A percentile compares a stretch with the other conserved stretches of the same genome.
Conservation (phyloP, 2,113 vertebrate genomes). For the Lophius piscatorius region DNA sequence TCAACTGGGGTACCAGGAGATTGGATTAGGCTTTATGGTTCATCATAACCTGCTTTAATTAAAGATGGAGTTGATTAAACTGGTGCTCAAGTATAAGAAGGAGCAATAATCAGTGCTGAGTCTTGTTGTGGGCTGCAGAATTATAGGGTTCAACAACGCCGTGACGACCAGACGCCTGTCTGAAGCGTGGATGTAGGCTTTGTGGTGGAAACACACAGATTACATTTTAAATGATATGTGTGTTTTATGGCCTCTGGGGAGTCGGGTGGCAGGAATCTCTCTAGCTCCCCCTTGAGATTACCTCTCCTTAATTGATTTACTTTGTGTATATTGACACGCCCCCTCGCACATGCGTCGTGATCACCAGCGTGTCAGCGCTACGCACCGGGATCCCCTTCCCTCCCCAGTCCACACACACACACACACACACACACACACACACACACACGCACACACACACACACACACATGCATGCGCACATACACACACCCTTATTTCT, state of each 20-base stretch:
- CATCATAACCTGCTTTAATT: slow-evolving; percentile 58
- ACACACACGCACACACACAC: slow-evolving; percentile 10
- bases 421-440: slow-evolving; percentile 6
- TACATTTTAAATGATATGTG: slow-evolving; percentile 65
- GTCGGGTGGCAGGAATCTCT: slow-evolving; percentile 30
- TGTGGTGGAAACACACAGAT: slow-evolving; percentile 57
- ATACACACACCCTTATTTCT: no score
- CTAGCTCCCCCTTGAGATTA: slow-evolving; percentile 42
- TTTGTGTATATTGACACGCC: slow-evolving; percentile 64
- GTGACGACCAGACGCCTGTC: background rate
- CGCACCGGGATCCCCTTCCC: slow-evolving; percentile 15
- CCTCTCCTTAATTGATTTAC: slow-evolving; percentile 77
- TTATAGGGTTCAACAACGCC: slow-evolving; percentile 11
- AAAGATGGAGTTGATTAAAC: slow-evolving; percentile 40
- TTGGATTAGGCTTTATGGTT: slow-evolving; percentile 49
- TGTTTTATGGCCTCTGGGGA: slow-evolving; percentile 64
- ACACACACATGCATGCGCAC: no score
- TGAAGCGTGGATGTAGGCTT: slow-evolving; percentile 18
- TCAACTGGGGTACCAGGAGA: slow-evolving; percentile 40
- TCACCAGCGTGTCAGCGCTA: slow-evolving; percentile 39
- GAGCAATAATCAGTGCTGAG: slow-evolving; percentile 6
- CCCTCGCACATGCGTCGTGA: slow-evolving; percentile 49
- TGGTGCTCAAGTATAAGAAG: slow-evolving; percentile 25
- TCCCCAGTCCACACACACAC: slow-evolving; percentile 6
- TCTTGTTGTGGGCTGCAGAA: slow-evolving; percentile 2